A percentile compares a stretch with the other conserved stretches of the same genome.
phyloP scores from a whole-genome alignment of 1,140 invertebrate species.

The Macrotrachela quadricornifera region DNA sequence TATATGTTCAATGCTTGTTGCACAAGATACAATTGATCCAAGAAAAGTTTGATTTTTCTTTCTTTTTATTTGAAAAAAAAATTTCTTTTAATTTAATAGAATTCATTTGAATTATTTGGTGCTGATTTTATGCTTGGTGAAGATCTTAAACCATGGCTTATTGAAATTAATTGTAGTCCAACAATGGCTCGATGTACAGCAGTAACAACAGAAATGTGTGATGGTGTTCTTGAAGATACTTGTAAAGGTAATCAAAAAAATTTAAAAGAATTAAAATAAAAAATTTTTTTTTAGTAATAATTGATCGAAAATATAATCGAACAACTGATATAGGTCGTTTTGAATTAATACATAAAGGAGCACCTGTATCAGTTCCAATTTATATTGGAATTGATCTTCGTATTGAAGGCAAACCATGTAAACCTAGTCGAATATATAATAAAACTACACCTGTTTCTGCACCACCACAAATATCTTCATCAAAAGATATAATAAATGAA shows the following conservation, averaged over 20 bases:
- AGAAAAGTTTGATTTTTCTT: conserved; percentile 6
- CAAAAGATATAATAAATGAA: too few species aligned
- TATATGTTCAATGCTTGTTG: conserved; percentile 58
- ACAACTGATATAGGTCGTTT: conserved; percentile 62
- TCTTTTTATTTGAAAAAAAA: too few species aligned
- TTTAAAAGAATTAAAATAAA: background rate
- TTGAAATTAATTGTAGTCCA: conserved; percentile 81
- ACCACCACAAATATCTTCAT: too few species aligned
- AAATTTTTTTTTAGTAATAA: conserved; percentile 43
- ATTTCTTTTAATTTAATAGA: conserved; percentile 22
- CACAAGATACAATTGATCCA: conserved; percentile 55
- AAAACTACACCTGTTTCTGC: too few species aligned
- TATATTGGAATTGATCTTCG: conserved; percentile 56
- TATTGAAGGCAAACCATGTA: conserved; percentile 37
- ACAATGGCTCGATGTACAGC: conserved; percentile 66
- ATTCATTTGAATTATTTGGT: conserved; percentile 63
- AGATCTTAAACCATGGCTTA: conserved; percentile 66
- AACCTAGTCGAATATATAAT: too few species aligned
- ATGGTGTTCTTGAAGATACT: conserved; percentile 65
- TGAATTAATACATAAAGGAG: conserved; percentile 57
- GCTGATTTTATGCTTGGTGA: conserved; percentile 75
- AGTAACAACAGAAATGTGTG: conserved; percentile 61
- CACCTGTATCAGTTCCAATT: conserved; percentile 48
- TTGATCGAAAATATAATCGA: conserved; percentile 54
- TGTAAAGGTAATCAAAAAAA: conserved; percentile 51